Conservation (phyloP, 2,113 vertebrate species). For the Xerus inauris region DNA sequence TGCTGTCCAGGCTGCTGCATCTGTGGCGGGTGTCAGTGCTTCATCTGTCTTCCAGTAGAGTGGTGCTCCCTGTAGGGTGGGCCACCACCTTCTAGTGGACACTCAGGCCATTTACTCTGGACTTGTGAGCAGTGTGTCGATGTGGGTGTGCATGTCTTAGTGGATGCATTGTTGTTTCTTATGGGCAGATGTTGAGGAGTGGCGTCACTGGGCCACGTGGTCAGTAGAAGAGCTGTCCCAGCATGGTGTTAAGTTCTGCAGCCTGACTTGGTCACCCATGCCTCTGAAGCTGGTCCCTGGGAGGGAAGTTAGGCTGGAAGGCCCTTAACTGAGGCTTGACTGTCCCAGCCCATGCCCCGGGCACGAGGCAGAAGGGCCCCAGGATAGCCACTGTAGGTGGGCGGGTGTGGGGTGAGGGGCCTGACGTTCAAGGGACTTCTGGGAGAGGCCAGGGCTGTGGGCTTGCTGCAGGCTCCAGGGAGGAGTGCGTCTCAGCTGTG, state of each 20-base stretch:
- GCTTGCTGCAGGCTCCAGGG: background rate
- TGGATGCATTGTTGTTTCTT: background rate
- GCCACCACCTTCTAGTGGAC: fast-evolving
- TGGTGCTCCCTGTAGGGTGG: fast-evolving
- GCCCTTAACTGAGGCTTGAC: background rate
- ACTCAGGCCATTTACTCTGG: fast-evolving
- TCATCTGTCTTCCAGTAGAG: fast-evolving
- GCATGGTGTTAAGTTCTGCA: fast-evolving
- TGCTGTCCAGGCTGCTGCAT: background rate
- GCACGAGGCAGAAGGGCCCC: background rate
- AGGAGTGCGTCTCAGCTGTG: background rate
- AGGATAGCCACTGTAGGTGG: fast-evolving
- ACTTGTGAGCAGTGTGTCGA: background rate
- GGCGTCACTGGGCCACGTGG: background rate
- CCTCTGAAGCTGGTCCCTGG: background rate
- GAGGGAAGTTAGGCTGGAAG: background rate
- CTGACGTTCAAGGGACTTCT: background rate
- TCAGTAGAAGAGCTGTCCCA: fast-evolving
- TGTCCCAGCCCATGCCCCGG: fast-evolving
- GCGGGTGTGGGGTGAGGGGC: too few species aligned
- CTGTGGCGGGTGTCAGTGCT: fast-evolving
- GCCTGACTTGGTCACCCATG: fast-evolving
- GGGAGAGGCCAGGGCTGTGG: too few species aligned
- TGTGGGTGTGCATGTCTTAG: fast-evolving
- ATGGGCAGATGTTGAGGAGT: fast-evolving